Percentiles rank a stretch among this genome's conserved stretches.
phyloP scores from a whole-genome alignment of 2,888 invertebrate species.

The Holacanthella duospinosa region DNA sequence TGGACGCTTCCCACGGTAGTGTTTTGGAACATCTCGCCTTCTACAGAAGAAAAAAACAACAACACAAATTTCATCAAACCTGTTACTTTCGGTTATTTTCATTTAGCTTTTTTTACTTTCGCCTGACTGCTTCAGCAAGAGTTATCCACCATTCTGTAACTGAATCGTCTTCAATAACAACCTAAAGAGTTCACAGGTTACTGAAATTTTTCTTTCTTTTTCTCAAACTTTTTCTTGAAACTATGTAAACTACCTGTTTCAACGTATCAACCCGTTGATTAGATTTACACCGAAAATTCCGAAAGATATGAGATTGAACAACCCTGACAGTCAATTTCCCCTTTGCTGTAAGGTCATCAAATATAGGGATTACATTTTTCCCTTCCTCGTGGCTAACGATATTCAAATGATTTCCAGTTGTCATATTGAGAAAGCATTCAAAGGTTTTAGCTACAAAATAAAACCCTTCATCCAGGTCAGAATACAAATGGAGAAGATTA shows the following conservation, averaged over 20 bases:
- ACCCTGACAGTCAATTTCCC: slow-evolving; percentile 13
- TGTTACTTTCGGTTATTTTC: no score
- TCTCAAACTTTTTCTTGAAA: no score
- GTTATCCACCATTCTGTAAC: slow-evolving; percentile 19
- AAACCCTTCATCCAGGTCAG: slow-evolving; percentile 11
- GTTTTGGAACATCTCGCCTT: slow-evolving; percentile 7
- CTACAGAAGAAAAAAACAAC: no score
- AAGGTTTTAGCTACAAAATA: slow-evolving; percentile 10
- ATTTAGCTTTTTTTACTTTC: no score
- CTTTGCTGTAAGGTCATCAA: slow-evolving; percentile 7
- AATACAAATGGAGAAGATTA: slow-evolving; percentile 8
- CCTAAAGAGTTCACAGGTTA: slow-evolving; percentile 10
- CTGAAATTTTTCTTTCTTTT: no score
- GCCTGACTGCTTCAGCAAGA: slow-evolving; percentile 14
- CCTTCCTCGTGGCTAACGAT: background rate
- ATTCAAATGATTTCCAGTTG: background rate
- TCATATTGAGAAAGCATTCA: background rate
- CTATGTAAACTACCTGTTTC: slow-evolving; percentile 14
- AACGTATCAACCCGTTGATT: slow-evolving; percentile 13
- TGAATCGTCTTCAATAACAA: slow-evolving; percentile 7
- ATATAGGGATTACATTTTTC: background rate
- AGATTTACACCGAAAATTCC: slow-evolving; percentile 12
- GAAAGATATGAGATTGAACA: background rate
- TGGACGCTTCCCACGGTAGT: background rate
- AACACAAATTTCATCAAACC: no score